Evolutionary conservation across 2,888 invertebrate species (phyloP).

Genomic region (Caprella mutica): DNA sequence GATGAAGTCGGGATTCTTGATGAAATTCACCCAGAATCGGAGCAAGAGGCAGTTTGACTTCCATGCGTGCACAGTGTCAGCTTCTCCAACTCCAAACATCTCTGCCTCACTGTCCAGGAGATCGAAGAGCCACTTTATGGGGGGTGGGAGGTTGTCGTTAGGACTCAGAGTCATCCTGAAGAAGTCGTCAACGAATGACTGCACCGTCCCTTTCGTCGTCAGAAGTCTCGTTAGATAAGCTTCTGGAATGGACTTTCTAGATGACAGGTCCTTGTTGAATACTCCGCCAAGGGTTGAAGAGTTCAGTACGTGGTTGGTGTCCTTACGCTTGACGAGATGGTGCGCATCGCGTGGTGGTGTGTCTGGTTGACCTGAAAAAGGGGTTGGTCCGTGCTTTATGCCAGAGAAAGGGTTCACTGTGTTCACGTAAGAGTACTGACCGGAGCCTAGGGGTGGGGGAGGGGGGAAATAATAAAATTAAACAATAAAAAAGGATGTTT

Average conservation of each 20-base stretch:
- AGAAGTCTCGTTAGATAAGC: slow-evolving; percentile 79
- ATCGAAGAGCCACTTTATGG: slow-evolving; percentile 91
- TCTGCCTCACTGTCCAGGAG: slow-evolving; percentile 82
- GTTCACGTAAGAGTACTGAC: slow-evolving; percentile 33
- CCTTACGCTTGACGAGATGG: slow-evolving; percentile 27
- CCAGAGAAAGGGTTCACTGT: slow-evolving; percentile 26
- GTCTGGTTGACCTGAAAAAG: slow-evolving; percentile 1
- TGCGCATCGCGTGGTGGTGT: slow-evolving; percentile 6
- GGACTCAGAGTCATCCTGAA: slow-evolving; percentile 39
- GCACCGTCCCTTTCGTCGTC: slow-evolving; percentile 89
- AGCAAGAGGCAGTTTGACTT: slow-evolving; percentile 55
- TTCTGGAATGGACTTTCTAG: slow-evolving; percentile 62
- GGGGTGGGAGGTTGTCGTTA: slow-evolving; percentile 53
- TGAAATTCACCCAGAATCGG: slow-evolving; percentile 93
- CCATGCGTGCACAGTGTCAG: slow-evolving; percentile 38
- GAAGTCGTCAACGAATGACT: slow-evolving; percentile 47
- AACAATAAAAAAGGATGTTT: neutral
- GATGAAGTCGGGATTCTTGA: slow-evolving; percentile 92
- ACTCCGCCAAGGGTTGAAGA: slow-evolving; percentile 17
- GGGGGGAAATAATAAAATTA: too few species aligned
- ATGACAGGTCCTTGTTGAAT: slow-evolving; percentile 25
- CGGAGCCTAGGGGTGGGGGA: too few species aligned
- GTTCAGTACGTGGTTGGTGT: slow-evolving; percentile 13
- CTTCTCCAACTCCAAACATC: slow-evolving; percentile 36
- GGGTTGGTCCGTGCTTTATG: slow-evolving; percentile 6